Base-by-base conservation (phyloP, 2,888 invertebrate genomes). In the Scotopteryx bipunctaria region DNA sequence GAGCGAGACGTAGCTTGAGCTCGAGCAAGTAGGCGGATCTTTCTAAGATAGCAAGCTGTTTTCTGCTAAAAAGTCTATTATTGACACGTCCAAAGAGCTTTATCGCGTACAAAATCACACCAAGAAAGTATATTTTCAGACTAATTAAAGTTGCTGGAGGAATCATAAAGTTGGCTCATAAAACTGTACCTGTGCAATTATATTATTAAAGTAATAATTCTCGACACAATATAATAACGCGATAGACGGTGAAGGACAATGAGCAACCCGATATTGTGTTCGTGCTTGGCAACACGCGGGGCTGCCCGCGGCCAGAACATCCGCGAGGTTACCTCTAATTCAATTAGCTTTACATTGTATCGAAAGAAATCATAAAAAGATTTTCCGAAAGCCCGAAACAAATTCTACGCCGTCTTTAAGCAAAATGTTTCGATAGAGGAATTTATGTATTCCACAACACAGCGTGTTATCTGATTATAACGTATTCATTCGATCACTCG, bases 321-420 rank as follows among this genome's bases (percentile, higher is more conserved):
- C 65, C 61, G 55, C 62, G 51, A 59, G 67, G 67, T 70, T 69
- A 71, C 63, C 64, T 71, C 67, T 69, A 73, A 76, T 73, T 71
- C 63, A 71, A 73, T 76, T 73, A 77, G 61, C 63, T 67, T 41
- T 47, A 57, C 55, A 57, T 55, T 54, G 64, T 69, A 70, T 69
- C 63, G 54, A 65, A 62, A 72, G 50, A 63, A 66, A 64, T 62
- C 62, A 23, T 17, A 21, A 29, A 35, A 21, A 11, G 11, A 6
- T 14, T 3, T 8, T 5, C 3, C 21, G 6, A 21, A 3, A 21
- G 6, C 21, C 21, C 31, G 8, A 8, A 31, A 31, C 31, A 14
- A 31, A 15, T 15, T 8, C 8, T 8, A n/a, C n/a, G n/a, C n/a
- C n/a, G n/a, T n/a, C n/a, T n/a, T n/a, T n/a, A n/a, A n/a, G n/a